These are phyloP conservation scores for Myotis yumanensis DNA, from an alignment of 2,113 vertebrate genomes.

Conservation along the genomic window DNA sequence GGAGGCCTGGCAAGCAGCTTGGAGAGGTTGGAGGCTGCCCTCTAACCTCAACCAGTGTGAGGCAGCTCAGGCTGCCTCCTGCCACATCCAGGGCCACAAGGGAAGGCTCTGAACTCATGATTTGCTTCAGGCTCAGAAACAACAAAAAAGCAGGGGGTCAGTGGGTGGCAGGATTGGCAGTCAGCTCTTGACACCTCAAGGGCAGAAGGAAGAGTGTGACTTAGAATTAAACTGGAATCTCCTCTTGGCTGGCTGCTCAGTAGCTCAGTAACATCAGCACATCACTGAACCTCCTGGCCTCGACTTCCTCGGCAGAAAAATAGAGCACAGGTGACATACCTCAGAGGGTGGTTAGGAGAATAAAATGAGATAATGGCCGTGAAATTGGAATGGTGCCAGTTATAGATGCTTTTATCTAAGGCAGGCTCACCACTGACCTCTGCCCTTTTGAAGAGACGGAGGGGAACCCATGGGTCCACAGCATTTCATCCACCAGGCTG, in stretches of 20 bases:
- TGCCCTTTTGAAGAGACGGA: neutral
- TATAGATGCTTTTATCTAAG: neutral
- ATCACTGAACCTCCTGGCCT: neutral
- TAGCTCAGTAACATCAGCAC: neutral
- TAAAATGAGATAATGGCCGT: neutral
- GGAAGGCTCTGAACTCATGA: neutral
- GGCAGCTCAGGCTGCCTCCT: neutral
- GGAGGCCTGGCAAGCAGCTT: neutral
- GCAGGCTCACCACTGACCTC: neutral
- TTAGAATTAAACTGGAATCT: neutral
- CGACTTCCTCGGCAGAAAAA: neutral
- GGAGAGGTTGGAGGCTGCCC: neutral
- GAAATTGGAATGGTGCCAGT: neutral
- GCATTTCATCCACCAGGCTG: neutral
- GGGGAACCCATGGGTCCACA: neutral
- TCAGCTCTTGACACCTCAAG: neutral
- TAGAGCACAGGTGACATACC: neutral
- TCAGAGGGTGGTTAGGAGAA: neutral
- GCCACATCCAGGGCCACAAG: neutral
- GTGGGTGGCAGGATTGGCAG: neutral
- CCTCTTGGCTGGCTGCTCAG: neutral
- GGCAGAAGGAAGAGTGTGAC: neutral
- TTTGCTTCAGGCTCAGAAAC: neutral
- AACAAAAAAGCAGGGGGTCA: neutral
- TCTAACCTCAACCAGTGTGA: neutral